phyloP scores from a whole-genome alignment of 2,797 vertebrate genomes.

The Syndactyla subalaris region DNA sequence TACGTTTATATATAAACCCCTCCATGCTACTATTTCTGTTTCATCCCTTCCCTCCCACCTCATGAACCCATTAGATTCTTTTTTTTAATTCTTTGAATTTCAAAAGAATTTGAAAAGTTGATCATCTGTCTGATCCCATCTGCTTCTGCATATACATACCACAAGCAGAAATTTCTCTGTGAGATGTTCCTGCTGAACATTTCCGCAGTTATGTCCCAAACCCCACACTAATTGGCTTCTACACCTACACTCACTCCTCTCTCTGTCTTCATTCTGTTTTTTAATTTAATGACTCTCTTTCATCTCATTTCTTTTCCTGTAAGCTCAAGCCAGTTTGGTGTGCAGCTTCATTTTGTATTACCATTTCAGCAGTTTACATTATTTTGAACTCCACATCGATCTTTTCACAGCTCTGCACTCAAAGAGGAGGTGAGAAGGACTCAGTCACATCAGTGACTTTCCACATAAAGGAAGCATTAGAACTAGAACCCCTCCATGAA shows the following conservation, averaged over 20 bases:
- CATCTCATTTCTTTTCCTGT: neutral
- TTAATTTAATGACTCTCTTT: neutral
- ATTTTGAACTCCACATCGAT: neutral
- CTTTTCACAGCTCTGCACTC: neutral
- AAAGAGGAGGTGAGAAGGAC: neutral
- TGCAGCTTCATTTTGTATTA: neutral
- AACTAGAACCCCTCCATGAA: neutral
- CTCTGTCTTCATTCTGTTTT: neutral
- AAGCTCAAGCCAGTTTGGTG: neutral
- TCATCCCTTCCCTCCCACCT: constrained; percentile 8
- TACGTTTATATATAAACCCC: neutral
- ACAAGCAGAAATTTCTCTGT: neutral
- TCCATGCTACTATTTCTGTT: neutral
- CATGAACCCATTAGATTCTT: constrained; percentile 1
- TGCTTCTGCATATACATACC: constrained; percentile 7
- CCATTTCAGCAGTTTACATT: neutral
- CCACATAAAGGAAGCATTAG: neutral
- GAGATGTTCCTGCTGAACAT: constrained; percentile 24
- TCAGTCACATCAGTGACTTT: neutral
- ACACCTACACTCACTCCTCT: constrained; percentile 4
- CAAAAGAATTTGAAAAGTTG: constrained; percentile 21
- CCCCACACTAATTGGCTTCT: neutral
- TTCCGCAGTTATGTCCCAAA: constrained; percentile 24
- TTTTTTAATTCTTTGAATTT: neutral
- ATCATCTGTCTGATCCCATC: constrained; percentile 40